phyloP scores from a whole-genome alignment of 2,113 vertebrate species.

The Chlamydotis undulata region DNA sequence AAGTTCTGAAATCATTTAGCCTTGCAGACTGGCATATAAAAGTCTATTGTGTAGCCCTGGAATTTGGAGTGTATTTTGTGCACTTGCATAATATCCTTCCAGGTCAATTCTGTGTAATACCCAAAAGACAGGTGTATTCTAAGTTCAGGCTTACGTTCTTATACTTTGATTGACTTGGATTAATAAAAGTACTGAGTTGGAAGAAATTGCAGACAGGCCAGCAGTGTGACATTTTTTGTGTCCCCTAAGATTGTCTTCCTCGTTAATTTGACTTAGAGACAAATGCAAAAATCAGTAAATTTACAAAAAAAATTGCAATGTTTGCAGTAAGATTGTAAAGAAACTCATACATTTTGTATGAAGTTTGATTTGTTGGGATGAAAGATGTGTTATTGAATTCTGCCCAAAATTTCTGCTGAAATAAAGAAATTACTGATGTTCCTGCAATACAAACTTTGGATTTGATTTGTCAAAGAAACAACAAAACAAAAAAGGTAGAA shows the following conservation, averaged over 20 bases:
- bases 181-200: neutral
- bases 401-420: neutral
- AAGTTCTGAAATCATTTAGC: neutral
- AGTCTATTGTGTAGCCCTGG: neutral
- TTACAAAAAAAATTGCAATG: neutral
- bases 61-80: neutral
- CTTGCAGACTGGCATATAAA: neutral
- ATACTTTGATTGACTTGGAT: slow-evolving; percentile 1
- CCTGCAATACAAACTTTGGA: neutral
- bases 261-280: neutral
- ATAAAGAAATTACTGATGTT: neutral
- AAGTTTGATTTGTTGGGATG: neutral
- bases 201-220: neutral
- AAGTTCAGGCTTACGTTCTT: neutral
- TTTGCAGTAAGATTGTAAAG: neutral
- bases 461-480: neutral
- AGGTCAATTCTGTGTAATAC: neutral
- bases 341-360: accelerated
- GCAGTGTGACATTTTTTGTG: neutral
- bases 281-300: neutral
- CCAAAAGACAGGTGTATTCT: neutral
- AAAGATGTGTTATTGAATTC: neutral
- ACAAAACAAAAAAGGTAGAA: neutral
- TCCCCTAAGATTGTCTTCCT: neutral
- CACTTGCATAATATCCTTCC: neutral